A percentile compares a stretch with the other conserved stretches of the same genome.
Evolutionary conservation across 2,888 invertebrate genomes (phyloP).

Genomic region (Kuschelorhynchus macadamiae): DNA sequence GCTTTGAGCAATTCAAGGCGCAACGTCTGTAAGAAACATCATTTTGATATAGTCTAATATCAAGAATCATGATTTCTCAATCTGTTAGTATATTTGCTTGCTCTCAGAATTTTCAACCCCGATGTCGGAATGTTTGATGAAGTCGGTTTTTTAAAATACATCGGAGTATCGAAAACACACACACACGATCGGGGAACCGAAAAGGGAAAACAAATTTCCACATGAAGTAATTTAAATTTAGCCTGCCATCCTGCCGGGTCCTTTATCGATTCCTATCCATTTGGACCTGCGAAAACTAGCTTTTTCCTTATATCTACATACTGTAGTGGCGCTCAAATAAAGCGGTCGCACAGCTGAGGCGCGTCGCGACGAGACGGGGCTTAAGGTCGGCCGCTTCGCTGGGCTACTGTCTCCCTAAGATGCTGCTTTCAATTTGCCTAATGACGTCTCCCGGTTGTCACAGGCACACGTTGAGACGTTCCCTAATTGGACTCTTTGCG

Average conservation of each 20-base stretch:
- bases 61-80: too few relatives aligned
- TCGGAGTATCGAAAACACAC: background rate
- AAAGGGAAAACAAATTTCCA: slow-evolving; percentile 44
- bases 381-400: slow-evolving; percentile 47
- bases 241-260: slow-evolving; percentile 45
- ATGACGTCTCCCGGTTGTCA: slow-evolving; percentile 70
- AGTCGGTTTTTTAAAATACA: too few relatives aligned
- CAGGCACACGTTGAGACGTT: slow-evolving; percentile 63
- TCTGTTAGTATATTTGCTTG: too few relatives aligned
- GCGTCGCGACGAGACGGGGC: slow-evolving; percentile 54
- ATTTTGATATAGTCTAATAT: too few relatives aligned
- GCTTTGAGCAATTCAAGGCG: too few relatives aligned
- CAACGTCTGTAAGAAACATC: too few relatives aligned
- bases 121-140: too few relatives aligned
- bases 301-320: slow-evolving; percentile 67
- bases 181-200: background rate
- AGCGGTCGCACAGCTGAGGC: slow-evolving; percentile 58
- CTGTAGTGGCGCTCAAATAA: slow-evolving; percentile 69
- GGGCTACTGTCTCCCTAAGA: slow-evolving; percentile 66
- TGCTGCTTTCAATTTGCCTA: slow-evolving; percentile 70
- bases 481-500: slow-evolving; percentile 50
- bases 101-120: too few relatives aligned
- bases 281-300: slow-evolving; percentile 65
- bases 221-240: slow-evolving; percentile 51
- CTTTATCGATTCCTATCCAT: slow-evolving; percentile 55